phyloP scores from a whole-genome alignment of 2,888 invertebrate genomes.

The Venusia cambrica region DNA sequence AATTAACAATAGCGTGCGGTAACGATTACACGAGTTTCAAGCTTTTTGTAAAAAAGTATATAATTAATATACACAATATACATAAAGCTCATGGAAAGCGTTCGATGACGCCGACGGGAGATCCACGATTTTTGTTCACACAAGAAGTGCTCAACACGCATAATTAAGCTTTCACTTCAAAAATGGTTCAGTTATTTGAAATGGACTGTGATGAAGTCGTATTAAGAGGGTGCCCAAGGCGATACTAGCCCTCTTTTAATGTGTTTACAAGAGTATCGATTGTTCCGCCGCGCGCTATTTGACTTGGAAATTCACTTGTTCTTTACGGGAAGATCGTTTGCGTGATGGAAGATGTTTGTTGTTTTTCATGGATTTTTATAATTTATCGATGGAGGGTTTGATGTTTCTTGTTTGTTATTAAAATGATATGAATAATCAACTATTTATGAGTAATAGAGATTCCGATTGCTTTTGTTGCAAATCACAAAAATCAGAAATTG shows the following conservation, averaged over 20 bases:
- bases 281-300: conserved; percentile 77
- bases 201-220: conserved; percentile 32
- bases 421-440: conserved; percentile 5
- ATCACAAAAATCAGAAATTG: no score
- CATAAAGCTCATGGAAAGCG: no score
- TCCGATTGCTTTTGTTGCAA: no score
- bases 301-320: conserved; percentile 71
- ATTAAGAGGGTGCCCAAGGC: conserved; percentile 51
- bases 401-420: conserved; percentile 13
- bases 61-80: no score
- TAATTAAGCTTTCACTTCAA: no score
- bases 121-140: no score
- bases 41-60: no score
- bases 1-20: no score
- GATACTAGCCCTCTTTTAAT: conserved; percentile 64
- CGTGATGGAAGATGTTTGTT: conserved; percentile 50
- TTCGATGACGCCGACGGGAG: no score
- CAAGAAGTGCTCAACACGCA: no score
- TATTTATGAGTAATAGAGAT: no score
- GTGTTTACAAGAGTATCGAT: conserved; percentile 81
- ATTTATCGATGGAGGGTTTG: conserved; percentile 10
- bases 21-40: no score
- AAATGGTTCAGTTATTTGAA: conserved; percentile 6
- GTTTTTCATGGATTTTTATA: conserved; percentile 34
- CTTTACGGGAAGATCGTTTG: conserved; percentile 45